Evolutionary conservation across 2,113 vertebrate species (phyloP).

Genomic region (Lates calcarifer): DNA sequence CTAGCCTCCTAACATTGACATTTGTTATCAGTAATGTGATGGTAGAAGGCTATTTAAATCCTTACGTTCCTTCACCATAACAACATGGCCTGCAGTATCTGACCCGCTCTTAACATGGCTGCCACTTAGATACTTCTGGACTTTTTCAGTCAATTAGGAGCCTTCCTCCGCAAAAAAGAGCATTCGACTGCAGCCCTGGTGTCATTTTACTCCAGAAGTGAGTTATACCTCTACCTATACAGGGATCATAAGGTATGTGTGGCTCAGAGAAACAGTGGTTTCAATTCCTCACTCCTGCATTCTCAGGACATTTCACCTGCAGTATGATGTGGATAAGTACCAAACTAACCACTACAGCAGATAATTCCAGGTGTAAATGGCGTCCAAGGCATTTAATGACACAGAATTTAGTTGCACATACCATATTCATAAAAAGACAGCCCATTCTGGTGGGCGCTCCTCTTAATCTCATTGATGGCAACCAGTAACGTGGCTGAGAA

Average conservation of each 20-base stretch:
- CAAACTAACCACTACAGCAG: neutral
- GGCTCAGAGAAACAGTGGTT: no score
- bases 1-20: neutral
- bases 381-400: neutral
- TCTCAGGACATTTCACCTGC: neutral
- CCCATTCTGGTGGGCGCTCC: slow-evolving; percentile 88
- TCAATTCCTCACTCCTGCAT: neutral
- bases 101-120: no score
- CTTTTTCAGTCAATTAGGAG: no score
- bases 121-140: no score
- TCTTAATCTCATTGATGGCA: slow-evolving; percentile 96
- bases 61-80: neutral
- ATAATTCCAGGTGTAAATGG: neutral
- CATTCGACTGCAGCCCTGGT: no score
- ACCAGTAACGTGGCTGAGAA: slow-evolving; percentile 95
- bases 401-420: slow-evolving; percentile 76
- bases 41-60: no score
- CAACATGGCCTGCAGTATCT: neutral
- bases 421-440: slow-evolving; percentile 96
- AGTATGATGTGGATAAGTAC: neutral
- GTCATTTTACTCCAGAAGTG: neutral
- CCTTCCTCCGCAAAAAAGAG: no score
- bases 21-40: neutral
- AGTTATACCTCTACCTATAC: neutral
- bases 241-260: neutral